Evolutionary conservation across 1,140 invertebrate genomes (phyloP).

Genomic region (Bombus soroeensis): DNA sequence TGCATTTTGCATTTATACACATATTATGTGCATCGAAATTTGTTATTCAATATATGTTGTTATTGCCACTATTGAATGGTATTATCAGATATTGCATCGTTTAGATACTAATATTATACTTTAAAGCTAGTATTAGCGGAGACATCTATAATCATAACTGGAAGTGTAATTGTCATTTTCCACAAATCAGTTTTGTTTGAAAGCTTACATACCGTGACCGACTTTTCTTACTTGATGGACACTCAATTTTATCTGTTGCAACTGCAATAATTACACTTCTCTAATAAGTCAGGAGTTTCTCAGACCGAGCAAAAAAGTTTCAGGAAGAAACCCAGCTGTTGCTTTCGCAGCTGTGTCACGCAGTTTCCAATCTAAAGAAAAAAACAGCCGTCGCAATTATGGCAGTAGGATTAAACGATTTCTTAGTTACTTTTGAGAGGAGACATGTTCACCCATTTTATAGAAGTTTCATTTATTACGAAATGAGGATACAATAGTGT

Average conservation of each 20-base stretch:
- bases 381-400: not conserved
- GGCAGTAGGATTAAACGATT: not conserved
- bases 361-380: not conserved
- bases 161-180: not conserved
- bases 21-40: too few relatives aligned
- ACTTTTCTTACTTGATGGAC: not conserved
- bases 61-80: too few relatives aligned
- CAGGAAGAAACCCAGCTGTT: not conserved
- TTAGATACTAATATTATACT: not conserved
- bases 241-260: not conserved
- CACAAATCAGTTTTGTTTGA: not conserved
- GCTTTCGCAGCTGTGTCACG: not conserved
- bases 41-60: too few relatives aligned
- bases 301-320: not conserved
- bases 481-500: not conserved
- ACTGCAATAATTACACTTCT: not conserved
- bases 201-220: not conserved
- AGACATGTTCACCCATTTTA: not conserved
- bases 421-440: not conserved
- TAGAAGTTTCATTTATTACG: not conserved
- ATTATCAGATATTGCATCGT: too few relatives aligned
- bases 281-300: not conserved
- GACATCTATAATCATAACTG: not conserved
- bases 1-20: not conserved
- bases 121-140: not conserved